Conservation (phyloP, 2,113 vertebrate genomes). For the Chroicocephalus ridibundus region DNA sequence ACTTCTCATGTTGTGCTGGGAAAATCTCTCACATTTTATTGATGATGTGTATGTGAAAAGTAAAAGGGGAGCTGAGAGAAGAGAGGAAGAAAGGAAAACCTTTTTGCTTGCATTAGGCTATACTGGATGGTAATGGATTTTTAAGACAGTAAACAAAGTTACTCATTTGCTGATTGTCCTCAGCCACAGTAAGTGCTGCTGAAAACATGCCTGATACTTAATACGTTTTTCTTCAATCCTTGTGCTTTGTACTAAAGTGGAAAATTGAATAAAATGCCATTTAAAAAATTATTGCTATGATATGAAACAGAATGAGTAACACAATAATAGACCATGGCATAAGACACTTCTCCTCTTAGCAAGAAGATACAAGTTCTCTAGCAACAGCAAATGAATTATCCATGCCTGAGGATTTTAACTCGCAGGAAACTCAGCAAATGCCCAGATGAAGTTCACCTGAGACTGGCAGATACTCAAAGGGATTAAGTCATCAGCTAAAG, state of each 20-base stretch:
- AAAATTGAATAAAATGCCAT: constrained; percentile 12
- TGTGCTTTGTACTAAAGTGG: background rate
- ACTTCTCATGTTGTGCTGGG: background rate
- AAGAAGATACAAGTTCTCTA: background rate
- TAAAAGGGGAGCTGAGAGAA: background rate
- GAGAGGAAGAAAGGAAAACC: background rate
- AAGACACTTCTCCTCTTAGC: background rate
- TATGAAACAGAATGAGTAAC: background rate
- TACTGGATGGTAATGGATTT: background rate
- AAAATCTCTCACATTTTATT: background rate
- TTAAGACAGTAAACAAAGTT: background rate
- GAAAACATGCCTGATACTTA: background rate
- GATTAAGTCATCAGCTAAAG: background rate
- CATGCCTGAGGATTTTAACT: background rate
- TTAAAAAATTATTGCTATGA: background rate
- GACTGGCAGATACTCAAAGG: background rate
- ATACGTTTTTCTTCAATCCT: background rate
- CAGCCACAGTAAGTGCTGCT: background rate
- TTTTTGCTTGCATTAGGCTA: background rate
- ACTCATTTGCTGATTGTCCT: background rate
- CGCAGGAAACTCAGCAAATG: background rate
- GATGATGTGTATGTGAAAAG: background rate
- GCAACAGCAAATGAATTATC: background rate
- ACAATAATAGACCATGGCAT: background rate
- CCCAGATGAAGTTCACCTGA: background rate